These are phyloP conservation scores for Zosterops lateralis DNA, from an alignment of 2,113 vertebrate species.

Conservation along the genomic window DNA sequence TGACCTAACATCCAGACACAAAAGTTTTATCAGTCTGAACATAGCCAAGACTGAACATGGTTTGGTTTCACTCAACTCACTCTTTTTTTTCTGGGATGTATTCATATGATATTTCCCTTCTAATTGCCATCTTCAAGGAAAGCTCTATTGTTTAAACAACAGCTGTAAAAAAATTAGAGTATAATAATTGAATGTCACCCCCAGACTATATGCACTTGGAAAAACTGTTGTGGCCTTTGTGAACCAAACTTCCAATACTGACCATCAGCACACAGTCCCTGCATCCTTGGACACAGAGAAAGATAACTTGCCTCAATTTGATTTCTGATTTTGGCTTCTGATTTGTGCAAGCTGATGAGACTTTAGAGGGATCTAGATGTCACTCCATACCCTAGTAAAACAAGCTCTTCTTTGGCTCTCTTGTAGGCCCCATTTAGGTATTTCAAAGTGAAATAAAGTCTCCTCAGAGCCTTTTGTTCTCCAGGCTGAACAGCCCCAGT, in stretches of 20 bases:
- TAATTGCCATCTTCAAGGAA: background rate
- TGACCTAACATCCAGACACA: background rate
- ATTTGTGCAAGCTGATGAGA: background rate
- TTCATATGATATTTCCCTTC: background rate
- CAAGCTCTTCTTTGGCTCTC: background rate
- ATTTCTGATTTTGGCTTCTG: background rate
- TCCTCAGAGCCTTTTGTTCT: background rate
- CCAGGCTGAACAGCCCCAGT: background rate
- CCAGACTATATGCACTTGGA: background rate
- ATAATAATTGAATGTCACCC: background rate
- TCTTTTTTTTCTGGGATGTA: background rate
- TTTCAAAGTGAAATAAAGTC: background rate
- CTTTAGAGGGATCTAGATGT: background rate
- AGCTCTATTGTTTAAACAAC: background rate
- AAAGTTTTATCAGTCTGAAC: conserved; percentile 9
- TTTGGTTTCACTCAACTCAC: background rate
- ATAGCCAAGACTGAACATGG: background rate
- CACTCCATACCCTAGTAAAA: background rate
- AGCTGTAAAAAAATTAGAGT: background rate
- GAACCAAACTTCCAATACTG: background rate
- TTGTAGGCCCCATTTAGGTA: background rate
- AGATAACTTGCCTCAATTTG: background rate
- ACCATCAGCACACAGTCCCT: background rate
- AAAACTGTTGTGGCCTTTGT: background rate
- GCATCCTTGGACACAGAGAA: background rate